Conservation (phyloP, 2,113 vertebrate species). For the Promerops cafer region DNA sequence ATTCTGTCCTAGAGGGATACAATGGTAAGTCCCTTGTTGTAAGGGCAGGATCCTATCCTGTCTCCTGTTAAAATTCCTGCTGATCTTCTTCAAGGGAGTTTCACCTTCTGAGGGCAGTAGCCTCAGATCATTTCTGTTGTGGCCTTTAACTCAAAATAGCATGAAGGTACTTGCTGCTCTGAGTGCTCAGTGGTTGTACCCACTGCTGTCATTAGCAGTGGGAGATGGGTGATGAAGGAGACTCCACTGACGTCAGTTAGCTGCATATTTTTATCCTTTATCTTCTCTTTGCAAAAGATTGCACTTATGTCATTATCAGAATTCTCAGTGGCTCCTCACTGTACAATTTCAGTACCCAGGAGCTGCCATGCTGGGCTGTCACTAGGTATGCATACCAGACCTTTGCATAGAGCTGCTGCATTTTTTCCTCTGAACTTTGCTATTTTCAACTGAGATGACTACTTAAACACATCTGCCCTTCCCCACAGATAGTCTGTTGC, state of each 20-base stretch:
- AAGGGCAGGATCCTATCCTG: background rate
- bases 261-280: background rate
- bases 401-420: background rate
- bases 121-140: background rate
- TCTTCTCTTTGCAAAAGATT: background rate
- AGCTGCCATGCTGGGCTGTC: background rate
- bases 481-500: background rate
- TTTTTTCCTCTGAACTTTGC: background rate
- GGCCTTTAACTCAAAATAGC: background rate
- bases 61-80: background rate
- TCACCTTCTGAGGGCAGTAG: background rate
- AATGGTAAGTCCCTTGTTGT: conserved; percentile 81
- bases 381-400: background rate
- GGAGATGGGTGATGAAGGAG: background rate
- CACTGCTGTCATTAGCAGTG: background rate
- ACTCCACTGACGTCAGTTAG: background rate
- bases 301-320: background rate
- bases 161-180: background rate
- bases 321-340: background rate
- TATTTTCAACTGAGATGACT: background rate
- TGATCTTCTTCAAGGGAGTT: background rate
- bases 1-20: conserved; percentile 96
- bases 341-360: background rate
- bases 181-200: background rate
- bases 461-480: background rate